These are phyloP conservation scores for Channallabes apus DNA, from an alignment of 2,797 vertebrate genomes.

Conservation along the genomic window DNA sequence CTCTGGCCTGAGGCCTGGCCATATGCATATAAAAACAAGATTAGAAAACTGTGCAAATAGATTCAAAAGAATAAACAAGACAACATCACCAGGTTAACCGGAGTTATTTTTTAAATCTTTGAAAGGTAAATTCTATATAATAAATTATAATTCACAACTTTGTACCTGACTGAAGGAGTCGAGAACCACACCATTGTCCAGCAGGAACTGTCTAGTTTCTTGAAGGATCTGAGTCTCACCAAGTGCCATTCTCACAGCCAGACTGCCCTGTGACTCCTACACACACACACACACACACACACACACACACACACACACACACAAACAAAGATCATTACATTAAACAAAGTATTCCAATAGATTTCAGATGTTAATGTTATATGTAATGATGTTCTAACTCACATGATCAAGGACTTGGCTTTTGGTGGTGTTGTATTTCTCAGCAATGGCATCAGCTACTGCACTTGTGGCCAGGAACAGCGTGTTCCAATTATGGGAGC, in stretches of 20 bases:
- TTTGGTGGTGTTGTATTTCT: conserved; percentile 92
- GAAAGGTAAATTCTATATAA: background rate
- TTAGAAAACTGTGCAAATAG: background rate
- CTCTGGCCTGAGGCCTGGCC: conserved; percentile 81
- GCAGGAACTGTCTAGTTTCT: conserved; percentile 88
- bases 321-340: background rate
- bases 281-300: conserved; percentile 19
- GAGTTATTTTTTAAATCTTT: background rate
- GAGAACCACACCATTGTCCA: conserved; percentile 85
- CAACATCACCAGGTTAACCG: background rate
- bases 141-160: background rate
- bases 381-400: conserved; percentile 65
- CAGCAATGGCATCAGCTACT: conserved; percentile 90
- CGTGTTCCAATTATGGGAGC: conserved; percentile 95
- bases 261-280: conserved; percentile 88
- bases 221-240: conserved; percentile 95
- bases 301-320: conserved; percentile 1
- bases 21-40: conserved; percentile 14
- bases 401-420: conserved; percentile 94
- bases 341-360: background rate
- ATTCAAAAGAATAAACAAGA: background rate
- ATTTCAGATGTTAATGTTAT: background rate
- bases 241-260: conserved; percentile 91
- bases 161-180: conserved; percentile 95
- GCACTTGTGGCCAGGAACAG: conserved; percentile 92